phyloP scores from a whole-genome alignment of 2,797 vertebrate genomes.

The Eupleurogrammus muticus region DNA sequence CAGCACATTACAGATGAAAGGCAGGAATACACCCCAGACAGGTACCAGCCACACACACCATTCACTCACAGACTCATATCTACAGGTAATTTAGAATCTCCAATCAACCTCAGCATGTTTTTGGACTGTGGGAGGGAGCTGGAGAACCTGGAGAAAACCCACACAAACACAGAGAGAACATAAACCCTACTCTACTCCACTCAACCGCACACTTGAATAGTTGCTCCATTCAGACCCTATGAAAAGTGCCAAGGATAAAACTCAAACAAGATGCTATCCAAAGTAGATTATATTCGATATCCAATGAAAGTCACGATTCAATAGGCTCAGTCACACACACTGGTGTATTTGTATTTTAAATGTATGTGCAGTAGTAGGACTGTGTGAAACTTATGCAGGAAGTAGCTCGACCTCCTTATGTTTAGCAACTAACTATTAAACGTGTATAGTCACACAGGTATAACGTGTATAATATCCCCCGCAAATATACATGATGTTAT shows the following conservation, averaged over 20 bases:
- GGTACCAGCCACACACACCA: too few species aligned
- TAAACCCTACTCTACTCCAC: too few species aligned
- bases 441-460: not conserved
- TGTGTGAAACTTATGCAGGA: conserved; percentile 75
- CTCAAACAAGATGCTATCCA: not conserved
- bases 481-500: fast-evolving
- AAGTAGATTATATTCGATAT: not conserved
- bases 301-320: not conserved
- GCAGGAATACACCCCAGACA: too few species aligned
- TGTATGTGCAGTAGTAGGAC: not conserved
- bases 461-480: not conserved
- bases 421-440: conserved; percentile 27
- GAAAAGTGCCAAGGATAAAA: conserved; percentile 1
- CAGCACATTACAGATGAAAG: too few species aligned
- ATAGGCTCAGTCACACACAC: not conserved
- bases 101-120: too few species aligned
- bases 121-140: too few species aligned
- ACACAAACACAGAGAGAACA: too few species aligned
- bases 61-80: too few species aligned
- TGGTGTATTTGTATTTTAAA: not conserved
- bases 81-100: too few species aligned
- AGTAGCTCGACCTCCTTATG: conserved; percentile 66
- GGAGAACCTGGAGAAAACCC: too few species aligned
- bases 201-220: conserved; percentile 22
- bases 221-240: conserved; percentile 20